Evolutionary conservation across 1,140 invertebrate species (phyloP).

Genomic region (Anastrepha obliqua): DNA sequence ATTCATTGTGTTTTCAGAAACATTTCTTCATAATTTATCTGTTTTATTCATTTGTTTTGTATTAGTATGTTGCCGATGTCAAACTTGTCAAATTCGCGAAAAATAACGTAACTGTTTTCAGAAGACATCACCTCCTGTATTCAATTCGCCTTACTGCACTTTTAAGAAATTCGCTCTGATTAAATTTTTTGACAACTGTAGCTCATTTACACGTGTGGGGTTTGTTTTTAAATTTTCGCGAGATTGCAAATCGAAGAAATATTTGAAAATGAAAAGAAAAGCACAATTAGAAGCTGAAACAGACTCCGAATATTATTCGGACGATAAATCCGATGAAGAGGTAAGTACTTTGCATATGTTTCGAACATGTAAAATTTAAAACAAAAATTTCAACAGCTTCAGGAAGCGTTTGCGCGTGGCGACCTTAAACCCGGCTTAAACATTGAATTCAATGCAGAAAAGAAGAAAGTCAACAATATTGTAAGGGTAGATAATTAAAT

Average conservation of each 20-base stretch:
- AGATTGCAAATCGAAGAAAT: neutral
- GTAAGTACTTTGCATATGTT: conserved; percentile 54
- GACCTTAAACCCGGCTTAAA: conserved; percentile 89
- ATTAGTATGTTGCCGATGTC: too few species aligned
- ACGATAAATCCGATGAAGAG: conserved; percentile 70
- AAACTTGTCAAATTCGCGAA: too few species aligned
- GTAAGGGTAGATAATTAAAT: conserved; percentile 74
- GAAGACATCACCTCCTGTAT: too few species aligned
- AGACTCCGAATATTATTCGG: conserved; percentile 68
- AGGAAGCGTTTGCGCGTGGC: conserved; percentile 88
- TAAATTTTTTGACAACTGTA: too few species aligned
- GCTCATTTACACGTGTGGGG: neutral
- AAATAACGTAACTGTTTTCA: too few species aligned
- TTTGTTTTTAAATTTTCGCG: neutral
- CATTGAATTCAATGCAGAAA: conserved; percentile 78
- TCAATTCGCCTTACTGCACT: too few species aligned
- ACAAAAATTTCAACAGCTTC: conserved; percentile 78
- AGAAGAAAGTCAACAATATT: conserved; percentile 80
- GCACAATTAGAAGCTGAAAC: conserved; percentile 56
- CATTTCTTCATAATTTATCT: too few species aligned
- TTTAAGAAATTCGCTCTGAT: too few species aligned
- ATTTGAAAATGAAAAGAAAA: conserved; percentile 2
- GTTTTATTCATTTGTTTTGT: too few species aligned
- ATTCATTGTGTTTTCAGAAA: too few species aligned
- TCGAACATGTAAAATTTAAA: neutral